These are phyloP conservation scores for Mobula hypostoma DNA, from an alignment of 2,113 vertebrate species.

Conservation along the genomic window DNA sequence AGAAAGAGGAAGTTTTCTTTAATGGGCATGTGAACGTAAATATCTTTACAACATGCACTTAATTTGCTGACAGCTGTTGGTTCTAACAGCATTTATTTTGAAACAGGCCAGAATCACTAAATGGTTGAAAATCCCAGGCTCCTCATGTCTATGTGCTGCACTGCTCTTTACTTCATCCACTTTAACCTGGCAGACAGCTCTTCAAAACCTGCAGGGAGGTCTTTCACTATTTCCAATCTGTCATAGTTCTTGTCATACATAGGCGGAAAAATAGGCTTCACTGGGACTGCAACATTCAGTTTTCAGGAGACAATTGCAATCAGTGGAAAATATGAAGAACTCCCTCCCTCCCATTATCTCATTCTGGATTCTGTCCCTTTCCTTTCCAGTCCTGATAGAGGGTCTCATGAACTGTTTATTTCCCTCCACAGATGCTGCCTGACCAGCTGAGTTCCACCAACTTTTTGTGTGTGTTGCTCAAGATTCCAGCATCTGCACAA, in stretches of 20 bases:
- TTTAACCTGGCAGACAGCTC: background rate
- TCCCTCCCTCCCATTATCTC: too few species aligned
- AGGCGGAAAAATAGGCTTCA: background rate
- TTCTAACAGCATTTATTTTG: background rate
- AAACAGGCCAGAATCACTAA: background rate
- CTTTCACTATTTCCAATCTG: background rate
- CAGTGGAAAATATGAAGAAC: background rate
- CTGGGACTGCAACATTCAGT: background rate
- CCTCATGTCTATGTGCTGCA: background rate
- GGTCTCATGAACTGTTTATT: too few species aligned
- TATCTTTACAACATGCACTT: background rate
- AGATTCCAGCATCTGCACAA: too few species aligned
- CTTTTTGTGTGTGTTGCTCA: too few species aligned
- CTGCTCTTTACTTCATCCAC: background rate
- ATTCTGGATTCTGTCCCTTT: too few species aligned
- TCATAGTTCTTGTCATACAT: background rate
- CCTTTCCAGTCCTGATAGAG: too few species aligned
- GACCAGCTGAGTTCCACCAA: too few species aligned
- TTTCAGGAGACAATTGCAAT: background rate
- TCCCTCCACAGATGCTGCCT: too few species aligned
- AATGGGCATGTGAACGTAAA: background rate
- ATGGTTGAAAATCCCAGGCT: background rate
- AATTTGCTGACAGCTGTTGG: background rate
- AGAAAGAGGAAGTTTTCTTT: background rate
- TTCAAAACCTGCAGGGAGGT: background rate